Evolutionary conservation across 53 echinoderm and acorn worm species (phyloP).

Genomic region (Luidia sarsii): DNA sequence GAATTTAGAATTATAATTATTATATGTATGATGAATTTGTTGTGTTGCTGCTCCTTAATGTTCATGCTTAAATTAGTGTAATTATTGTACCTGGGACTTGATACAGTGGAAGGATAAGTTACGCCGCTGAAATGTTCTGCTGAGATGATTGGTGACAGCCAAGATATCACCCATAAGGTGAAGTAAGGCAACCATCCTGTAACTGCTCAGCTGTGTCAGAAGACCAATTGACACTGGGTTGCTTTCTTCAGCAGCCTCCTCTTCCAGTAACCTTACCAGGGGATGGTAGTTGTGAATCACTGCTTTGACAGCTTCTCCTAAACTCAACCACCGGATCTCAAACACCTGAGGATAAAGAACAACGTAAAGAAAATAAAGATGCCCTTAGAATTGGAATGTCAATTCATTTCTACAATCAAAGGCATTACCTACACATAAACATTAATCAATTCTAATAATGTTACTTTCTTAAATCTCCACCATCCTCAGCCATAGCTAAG

Average conservation of each 20-base stretch:
- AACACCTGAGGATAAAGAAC: not conserved
- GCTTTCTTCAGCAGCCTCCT: conserved; percentile 28
- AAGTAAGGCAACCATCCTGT: conserved; percentile 50
- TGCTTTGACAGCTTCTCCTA: conserved; percentile 10
- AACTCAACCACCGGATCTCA: conserved; percentile 25
- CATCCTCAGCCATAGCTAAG: not conserved
- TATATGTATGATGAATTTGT: not conserved
- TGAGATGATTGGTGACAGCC: conserved; percentile 45
- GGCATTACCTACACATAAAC: not conserved
- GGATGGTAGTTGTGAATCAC: conserved; percentile 20
- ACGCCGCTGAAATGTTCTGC: conserved; percentile 29
- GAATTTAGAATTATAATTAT: not conserved
- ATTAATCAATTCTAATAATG: not conserved
- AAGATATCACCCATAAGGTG: conserved; percentile 53
- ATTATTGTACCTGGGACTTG: conserved; percentile 12
- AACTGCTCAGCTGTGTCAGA: conserved; percentile 24
- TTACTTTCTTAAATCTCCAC: conserved; percentile 7
- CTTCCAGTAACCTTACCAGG: not conserved
- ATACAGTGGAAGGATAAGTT: conserved; percentile 40
- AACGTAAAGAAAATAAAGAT: not conserved
- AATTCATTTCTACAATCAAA: too few relatives aligned
- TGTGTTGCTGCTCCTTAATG: not conserved
- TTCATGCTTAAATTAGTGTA: not conserved
- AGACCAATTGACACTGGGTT: conserved; percentile 17
- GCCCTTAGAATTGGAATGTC: not conserved